A percentile compares a stretch with the other conserved stretches of the same genome.
Evolutionary conservation across 2,888 invertebrate species (phyloP).

Genomic region (Agelastica alni): DNA sequence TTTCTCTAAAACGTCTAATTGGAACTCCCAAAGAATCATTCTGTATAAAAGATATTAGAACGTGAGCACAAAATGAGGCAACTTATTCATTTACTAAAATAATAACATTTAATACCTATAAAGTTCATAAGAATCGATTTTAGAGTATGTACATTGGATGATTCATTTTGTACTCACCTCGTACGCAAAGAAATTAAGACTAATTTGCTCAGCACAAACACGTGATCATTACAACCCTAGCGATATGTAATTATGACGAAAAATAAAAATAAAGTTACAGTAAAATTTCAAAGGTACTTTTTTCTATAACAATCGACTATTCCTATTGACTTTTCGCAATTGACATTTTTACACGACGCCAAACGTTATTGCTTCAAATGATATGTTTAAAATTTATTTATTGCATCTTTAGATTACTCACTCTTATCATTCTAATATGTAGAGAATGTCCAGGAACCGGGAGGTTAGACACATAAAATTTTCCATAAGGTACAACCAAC

Average conservation of each 20-base stretch:
- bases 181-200: constrained; percentile 2
- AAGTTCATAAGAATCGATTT: constrained; percentile 11
- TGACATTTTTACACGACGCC: not conserved
- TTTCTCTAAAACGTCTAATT: too few species aligned
- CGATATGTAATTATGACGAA: constrained; percentile 17
- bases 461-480: too few species aligned
- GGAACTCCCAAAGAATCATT: too few species aligned
- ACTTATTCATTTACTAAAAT: not conserved
- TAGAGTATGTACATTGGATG: not conserved
- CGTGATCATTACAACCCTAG: not conserved
- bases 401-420: too few species aligned
- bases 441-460: too few species aligned
- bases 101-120: constrained; percentile 4
- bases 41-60: not conserved
- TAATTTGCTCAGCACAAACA: not conserved
- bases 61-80: constrained; percentile 5
- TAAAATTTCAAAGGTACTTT: constrained; percentile 16
- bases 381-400: constrained; percentile 22
- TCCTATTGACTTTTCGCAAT: too few species aligned
- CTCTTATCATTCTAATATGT: too few species aligned
- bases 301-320: constrained; percentile 3
- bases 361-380: constrained; percentile 24
- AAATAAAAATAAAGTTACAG: not conserved
- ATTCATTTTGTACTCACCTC: constrained; percentile 3
- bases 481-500: too few species aligned